Conservation (phyloP, 2,113 vertebrate genomes). For the Gasterosteus aculeatus region DNA sequence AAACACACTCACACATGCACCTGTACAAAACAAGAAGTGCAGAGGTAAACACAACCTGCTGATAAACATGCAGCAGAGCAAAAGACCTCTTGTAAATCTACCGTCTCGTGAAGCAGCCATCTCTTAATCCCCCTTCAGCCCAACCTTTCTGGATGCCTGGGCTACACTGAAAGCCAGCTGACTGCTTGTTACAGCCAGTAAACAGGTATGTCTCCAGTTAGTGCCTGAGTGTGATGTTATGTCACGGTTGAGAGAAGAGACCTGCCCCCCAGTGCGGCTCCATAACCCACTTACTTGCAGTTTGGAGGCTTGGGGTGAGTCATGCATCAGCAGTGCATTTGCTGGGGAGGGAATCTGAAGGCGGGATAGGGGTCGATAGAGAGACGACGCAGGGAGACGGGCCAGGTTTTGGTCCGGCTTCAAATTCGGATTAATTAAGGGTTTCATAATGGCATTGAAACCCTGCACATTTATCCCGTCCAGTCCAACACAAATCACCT, state of each 20-base stretch:
- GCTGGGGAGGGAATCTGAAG: slow-evolving; percentile 46
- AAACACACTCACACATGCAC: background rate
- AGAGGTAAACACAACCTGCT: slow-evolving; percentile 34
- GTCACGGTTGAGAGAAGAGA: slow-evolving; percentile 59
- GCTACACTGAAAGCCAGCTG: slow-evolving; percentile 32
- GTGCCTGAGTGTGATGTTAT: slow-evolving; percentile 52
- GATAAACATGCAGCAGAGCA: slow-evolving; percentile 48
- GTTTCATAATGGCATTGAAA: slow-evolving; percentile 31
- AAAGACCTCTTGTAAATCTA: slow-evolving; percentile 44
- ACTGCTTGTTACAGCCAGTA: slow-evolving; percentile 52
- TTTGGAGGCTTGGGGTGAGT: slow-evolving; percentile 54
- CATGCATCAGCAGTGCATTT: slow-evolving; percentile 51
- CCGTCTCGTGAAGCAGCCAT: slow-evolving; percentile 17
- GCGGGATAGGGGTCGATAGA: slow-evolving; percentile 32
- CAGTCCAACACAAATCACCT: background rate
- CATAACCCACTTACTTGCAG: slow-evolving; percentile 49
- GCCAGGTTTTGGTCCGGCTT: slow-evolving; percentile 32
- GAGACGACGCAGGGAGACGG: slow-evolving; percentile 13
- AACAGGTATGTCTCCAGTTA: slow-evolving; percentile 51
- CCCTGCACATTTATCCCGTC: background rate
- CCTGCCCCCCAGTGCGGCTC: slow-evolving; percentile 30
- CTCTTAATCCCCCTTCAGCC: slow-evolving; percentile 39
- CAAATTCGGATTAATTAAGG: slow-evolving; percentile 35
- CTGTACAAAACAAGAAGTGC: background rate
- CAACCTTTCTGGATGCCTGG: slow-evolving; percentile 31